These are phyloP conservation scores for Peromyscus polionotus DNA, from an alignment of 2,113 vertebrate genomes.

Conservation along the genomic window DNA sequence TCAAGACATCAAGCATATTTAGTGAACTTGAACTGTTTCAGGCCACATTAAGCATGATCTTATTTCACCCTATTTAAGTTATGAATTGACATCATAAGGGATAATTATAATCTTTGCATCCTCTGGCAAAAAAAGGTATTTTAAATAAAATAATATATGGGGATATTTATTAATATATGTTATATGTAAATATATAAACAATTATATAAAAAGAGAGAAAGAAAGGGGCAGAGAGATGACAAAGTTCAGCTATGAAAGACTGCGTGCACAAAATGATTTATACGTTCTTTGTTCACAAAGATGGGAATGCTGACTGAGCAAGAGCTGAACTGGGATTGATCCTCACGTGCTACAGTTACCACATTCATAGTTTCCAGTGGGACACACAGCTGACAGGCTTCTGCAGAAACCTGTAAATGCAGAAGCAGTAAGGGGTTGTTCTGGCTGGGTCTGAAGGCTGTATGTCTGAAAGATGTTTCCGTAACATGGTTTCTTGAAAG, in stretches of 20 bases:
- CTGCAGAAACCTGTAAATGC: conserved; percentile 39
- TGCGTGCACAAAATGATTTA: not conserved
- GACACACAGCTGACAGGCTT: conserved; percentile 28
- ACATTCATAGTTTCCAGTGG: not conserved
- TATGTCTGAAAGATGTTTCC: conserved; percentile 49
- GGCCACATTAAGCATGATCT: not conserved
- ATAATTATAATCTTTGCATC: not conserved
- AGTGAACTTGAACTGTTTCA: not conserved
- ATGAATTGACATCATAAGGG: not conserved
- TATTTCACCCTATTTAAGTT: conserved; percentile 7
- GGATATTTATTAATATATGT: not conserved
- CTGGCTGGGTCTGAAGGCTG: not conserved
- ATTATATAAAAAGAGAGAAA: not conserved
- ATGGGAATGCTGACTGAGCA: not conserved
- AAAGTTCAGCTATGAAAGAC: not conserved
- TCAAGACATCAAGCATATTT: not conserved
- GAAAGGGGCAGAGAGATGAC: not conserved
- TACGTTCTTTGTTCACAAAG: not conserved
- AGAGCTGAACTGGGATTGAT: conserved; percentile 5
- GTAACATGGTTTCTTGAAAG: not conserved
- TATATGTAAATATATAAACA: not conserved
- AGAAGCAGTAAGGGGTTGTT: conserved; percentile 8
- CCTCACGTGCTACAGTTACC: not conserved
- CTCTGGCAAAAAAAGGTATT: not conserved
- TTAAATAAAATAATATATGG: not conserved